phyloP scores from a whole-genome alignment of 2,797 vertebrate species.

The Parambassis ranga region DNA sequence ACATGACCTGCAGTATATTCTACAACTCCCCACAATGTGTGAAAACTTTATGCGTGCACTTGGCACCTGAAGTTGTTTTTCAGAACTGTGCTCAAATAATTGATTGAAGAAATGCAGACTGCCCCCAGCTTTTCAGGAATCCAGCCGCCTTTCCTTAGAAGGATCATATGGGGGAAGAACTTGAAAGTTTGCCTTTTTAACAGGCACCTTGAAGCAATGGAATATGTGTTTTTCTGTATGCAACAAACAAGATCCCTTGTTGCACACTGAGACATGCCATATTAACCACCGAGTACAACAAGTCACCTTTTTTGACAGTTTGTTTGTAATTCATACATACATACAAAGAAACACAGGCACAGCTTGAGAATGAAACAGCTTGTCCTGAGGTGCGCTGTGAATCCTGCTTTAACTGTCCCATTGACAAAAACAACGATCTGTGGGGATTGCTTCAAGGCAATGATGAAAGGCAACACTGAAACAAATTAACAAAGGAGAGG shows the following conservation, averaged over 20 bases:
- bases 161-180: slow-evolving; percentile 7
- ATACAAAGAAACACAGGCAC: neutral
- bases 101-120: slow-evolving; percentile 16
- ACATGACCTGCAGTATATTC: slow-evolving; percentile 38
- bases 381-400: neutral
- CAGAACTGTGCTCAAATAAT: slow-evolving; percentile 20
- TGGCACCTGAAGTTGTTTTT: slow-evolving; percentile 64
- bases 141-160: slow-evolving; percentile 60
- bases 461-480: slow-evolving; percentile 13
- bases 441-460: neutral
- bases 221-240: neutral
- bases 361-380: slow-evolving; percentile 1
- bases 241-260: neutral
- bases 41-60: slow-evolving; percentile 6
- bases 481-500: slow-evolving; percentile 14
- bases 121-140: slow-evolving; percentile 63
- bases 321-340: neutral
- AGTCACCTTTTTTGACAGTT: neutral
- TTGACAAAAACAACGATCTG: slow-evolving; percentile 32
- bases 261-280: neutral
- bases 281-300: neutral
- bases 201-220: slow-evolving; percentile 7
- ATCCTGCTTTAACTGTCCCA: slow-evolving; percentile 19
- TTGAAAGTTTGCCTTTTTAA: neutral
- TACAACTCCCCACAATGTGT: slow-evolving; percentile 14